These are phyloP conservation scores for Bradynema listronoti DNA, from an alignment of 1,140 invertebrate genomes.

Conservation along the genomic window DNA sequence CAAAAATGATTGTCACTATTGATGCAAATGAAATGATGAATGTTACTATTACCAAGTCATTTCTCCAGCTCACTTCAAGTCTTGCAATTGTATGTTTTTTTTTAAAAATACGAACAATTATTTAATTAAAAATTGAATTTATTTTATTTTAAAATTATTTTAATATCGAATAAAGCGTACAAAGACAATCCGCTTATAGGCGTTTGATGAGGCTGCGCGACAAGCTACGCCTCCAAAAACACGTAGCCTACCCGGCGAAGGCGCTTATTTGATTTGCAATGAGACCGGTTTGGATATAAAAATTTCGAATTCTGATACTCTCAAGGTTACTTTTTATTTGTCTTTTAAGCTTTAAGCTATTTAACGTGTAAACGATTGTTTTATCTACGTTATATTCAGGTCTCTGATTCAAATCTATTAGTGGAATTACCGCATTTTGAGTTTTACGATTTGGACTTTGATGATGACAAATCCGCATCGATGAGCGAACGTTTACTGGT, in stretches of 20 bases:
- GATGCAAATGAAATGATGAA: conserved; percentile 59
- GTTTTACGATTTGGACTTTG: conserved; percentile 52
- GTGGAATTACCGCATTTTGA: conserved; percentile 63
- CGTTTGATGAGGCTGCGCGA: conserved; percentile 62
- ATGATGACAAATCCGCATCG: conserved; percentile 3
- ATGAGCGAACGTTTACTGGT: conserved; percentile 18
- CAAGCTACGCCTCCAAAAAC: conserved; percentile 59
- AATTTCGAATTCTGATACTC: conserved; percentile 43
- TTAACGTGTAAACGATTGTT: neutral
- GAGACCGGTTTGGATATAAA: conserved; percentile 52
- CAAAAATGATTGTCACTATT: conserved; percentile 57
- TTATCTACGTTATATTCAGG: conserved; percentile 2
- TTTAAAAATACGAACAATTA: neutral
- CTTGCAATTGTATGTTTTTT: conserved; percentile 61
- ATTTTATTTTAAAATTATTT: neutral
- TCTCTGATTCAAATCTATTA: conserved; percentile 72
- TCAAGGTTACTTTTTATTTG: conserved; percentile 38
- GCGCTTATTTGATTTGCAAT: conserved; percentile 67
- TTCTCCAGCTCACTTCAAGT: conserved; percentile 68
- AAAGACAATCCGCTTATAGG: too few relatives aligned
- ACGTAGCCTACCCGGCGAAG: conserved; percentile 59
- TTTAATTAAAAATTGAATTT: neutral
- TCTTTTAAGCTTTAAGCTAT: neutral
- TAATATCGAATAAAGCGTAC: too few relatives aligned
- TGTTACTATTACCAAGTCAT: conserved; percentile 75